Evolutionary conservation across 2,797 vertebrate species (phyloP), one percentile per base, ranked within the genome.

Genomic region (Taeniopygia guttata): DNA sequence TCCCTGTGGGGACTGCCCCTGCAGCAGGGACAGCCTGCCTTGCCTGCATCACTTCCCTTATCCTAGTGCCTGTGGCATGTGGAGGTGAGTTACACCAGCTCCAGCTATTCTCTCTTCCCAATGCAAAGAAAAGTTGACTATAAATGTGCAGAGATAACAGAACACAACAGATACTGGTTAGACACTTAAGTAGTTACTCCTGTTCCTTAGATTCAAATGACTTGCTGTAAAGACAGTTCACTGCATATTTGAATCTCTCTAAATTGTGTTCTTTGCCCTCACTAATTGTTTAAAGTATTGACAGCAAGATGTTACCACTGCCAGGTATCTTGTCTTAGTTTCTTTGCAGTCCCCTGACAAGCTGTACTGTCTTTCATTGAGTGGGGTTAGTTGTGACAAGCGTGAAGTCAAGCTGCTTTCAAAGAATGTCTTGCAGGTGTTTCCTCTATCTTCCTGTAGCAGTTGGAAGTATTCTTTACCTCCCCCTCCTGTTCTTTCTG

Each of bases 81-180:
- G 45, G 72, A 91, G 72, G 87, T 12, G 58, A 95, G 69, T 69
- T 86, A 77, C 63, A 86, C 90, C 85, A 91, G 83, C 85, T 94
- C 90, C 88, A 88, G 63, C 84, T 86, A 55, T 52, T 89, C 69
- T 84, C 74, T 93, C 94, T 94, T 96, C 69, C 70, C 88, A 95
- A 38, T 43, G 59, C 90, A 96, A 96, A 94, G 87, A 85, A 94
- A 91, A 93, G 30, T 78, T 85, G 62, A 90, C 73, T 76, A 88
- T 73, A 88, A 95, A 84, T 20, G 62, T 69, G 55, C 60, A 94
- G 79, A 89, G 66, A 78, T 95, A 95, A 77, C 21, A 91, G 79
- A 95, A 96, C 90, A 86, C 80, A 95, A 91, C 70, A 84, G 83
- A 84, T 76, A 84, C 34, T 52, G 26, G 70, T 95, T 94, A 94